These are phyloP conservation scores for Brenthis hecate DNA, from an alignment of 2,888 invertebrate species.

Conservation along the genomic window DNA sequence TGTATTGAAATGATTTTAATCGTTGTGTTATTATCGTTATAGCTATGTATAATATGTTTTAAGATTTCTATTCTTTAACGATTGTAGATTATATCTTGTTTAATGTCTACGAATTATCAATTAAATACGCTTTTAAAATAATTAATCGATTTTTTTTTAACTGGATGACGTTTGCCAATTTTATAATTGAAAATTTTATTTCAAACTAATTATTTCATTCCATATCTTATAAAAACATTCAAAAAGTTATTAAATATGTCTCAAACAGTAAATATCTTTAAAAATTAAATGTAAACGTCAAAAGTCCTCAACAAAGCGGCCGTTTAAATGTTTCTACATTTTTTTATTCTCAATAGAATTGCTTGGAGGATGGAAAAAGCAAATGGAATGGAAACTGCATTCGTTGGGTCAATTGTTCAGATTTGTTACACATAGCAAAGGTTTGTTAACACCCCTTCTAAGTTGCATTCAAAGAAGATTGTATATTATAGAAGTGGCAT, in stretches of 20 bases:
- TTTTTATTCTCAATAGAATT: conserved; percentile 26
- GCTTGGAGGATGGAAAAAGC: conserved; percentile 40
- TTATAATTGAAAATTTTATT: background rate
- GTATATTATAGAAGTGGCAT: background rate
- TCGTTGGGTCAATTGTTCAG: conserved; percentile 45
- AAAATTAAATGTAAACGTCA: conserved; percentile 24
- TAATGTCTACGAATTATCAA: no score
- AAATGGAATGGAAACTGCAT: conserved; percentile 31
- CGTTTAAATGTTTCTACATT: conserved; percentile 24
- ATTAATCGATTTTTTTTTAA: background rate
- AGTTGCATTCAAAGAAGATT: conserved; percentile 32
- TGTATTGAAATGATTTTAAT: no score
- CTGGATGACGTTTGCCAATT: background rate
- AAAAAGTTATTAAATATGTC: conserved; percentile 25
- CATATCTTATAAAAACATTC: conserved; percentile 11
- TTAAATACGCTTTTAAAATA: no score
- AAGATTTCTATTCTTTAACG: no score
- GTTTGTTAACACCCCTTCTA: conserved; percentile 43
- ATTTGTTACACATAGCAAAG: conserved; percentile 42
- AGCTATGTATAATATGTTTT: no score
- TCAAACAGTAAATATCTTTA: conserved; percentile 23
- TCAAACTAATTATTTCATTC: conserved; percentile 7
- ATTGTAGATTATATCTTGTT: no score
- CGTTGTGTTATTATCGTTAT: no score
- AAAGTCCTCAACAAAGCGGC: conserved; percentile 26